phyloP scores from a whole-genome alignment of 2,113 vertebrate species.

The Bubo scandiacus region DNA sequence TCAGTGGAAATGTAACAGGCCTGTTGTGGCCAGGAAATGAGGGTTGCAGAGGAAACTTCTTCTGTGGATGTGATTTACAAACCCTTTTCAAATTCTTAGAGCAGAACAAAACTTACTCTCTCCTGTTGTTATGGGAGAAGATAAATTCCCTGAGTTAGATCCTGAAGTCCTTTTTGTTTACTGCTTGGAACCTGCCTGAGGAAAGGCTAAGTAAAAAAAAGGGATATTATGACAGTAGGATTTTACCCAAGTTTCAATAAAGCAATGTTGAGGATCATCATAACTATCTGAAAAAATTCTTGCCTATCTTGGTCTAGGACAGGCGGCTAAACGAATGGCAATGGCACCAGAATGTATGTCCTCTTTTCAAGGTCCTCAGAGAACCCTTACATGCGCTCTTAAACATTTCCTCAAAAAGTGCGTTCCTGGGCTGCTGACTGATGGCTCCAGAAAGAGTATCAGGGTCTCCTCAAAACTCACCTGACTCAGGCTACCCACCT shows the following conservation, averaged over 20 bases:
- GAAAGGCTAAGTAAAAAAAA: background rate
- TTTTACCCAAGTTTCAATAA: background rate
- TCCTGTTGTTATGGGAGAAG: background rate
- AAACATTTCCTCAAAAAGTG: background rate
- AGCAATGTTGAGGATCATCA: background rate
- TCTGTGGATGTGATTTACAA: background rate
- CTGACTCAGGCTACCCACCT: background rate
- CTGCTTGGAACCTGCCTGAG: background rate
- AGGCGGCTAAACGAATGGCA: background rate
- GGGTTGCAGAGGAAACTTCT: background rate
- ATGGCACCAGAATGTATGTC: background rate
- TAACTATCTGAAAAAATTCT: background rate
- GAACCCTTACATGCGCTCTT: rapidly evolving
- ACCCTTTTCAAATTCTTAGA: background rate
- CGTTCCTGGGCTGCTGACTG: background rate
- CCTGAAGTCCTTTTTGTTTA: background rate
- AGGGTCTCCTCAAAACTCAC: background rate
- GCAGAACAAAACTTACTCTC: background rate
- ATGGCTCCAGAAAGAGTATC: background rate
- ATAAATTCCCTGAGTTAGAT: background rate
- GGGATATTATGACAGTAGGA: background rate
- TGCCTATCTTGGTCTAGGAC: background rate
- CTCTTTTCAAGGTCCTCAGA: background rate
- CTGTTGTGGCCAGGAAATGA: background rate
- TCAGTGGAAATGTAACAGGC: background rate